Percentiles rank a stretch among this genome's conserved stretches.
Conservation (phyloP, 2,888 invertebrate species). For the Aporophyla nigra region DNA sequence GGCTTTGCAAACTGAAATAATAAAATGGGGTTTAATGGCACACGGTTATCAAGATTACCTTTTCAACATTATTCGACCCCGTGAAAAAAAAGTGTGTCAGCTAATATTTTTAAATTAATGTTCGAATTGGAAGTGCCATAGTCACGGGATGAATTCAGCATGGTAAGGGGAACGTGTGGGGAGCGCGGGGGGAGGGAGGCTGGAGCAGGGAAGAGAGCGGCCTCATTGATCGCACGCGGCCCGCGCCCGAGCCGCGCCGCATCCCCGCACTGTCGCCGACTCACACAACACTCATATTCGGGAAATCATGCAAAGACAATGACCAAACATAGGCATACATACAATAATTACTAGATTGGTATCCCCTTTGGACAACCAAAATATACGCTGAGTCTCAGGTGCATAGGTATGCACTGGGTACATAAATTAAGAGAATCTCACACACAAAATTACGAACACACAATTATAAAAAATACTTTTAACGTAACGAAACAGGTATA, state of each 20-base stretch:
- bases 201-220: slow-evolving; percentile 75
- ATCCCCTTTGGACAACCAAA: neutral
- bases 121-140: slow-evolving; percentile 82
- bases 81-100: slow-evolving; percentile 69
- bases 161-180: slow-evolving; percentile 68
- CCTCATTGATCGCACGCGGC: slow-evolving; percentile 89
- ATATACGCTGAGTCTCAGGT: slow-evolving; percentile 1
- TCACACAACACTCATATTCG: slow-evolving; percentile 74
- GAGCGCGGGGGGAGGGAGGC: slow-evolving; percentile 69
- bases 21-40: slow-evolving; percentile 52
- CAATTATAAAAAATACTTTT: slow-evolving; percentile 3
- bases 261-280: slow-evolving; percentile 74
- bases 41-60: slow-evolving; percentile 54
- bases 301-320: slow-evolving; percentile 36
- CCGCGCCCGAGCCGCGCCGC: slow-evolving; percentile 79
- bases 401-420: slow-evolving; percentile 1
- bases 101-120: slow-evolving; percentile 79
- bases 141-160: slow-evolving; percentile 79
- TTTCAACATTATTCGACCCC: slow-evolving; percentile 52
- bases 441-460: neutral
- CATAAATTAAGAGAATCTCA: slow-evolving; percentile 1
- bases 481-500: neutral
- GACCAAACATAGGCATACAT: neutral
- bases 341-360: slow-evolving; percentile 7
- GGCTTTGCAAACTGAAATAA: slow-evolving; percentile 49